Base-by-base conservation (phyloP, 2,113 vertebrate genomes). In the Elephantulus edwardii region DNA sequence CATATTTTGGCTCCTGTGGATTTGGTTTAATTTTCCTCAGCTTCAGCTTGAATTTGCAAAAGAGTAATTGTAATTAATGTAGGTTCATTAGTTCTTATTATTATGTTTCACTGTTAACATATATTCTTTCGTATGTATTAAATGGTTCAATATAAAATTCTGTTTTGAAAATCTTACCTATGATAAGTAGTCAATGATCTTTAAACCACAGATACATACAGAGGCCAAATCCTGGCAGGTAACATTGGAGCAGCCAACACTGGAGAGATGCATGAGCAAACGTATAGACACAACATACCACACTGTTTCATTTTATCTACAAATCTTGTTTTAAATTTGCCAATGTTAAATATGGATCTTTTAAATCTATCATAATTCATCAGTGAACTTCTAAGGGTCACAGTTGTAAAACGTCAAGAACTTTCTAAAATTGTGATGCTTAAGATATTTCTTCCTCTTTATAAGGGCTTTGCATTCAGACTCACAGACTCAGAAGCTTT, bases 381-480 rank as follows among this genome's bases (percentile, higher is more conserved):
- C 38, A 85, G 66, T 92, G 24, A 77, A 82, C 52, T 84, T 89
- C 58, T 88, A 38, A 54, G 58, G 71, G 62, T 78, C 70, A 68
- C 72, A 35, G 86, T 89, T 83, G 84, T 71, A 94, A 89, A 86
- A 12, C 56, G 75, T 85, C 40, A 93, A n/a, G 50, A 80, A 54
- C 22, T 83, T 13, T 77, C 44, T 87, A 58, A 91, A 91, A 89
- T 14, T 35, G 26, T 48, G 48, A 60, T n/a, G 35, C 35, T 88
- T 90, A 79, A 91, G 77, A 76, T 88, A 93, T 38, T 64, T 78
- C 35, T 82, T 44, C 33, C 13, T 88, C 26, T 40, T 88, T 50
- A 38, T 48, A 44, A 85, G 75, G 46, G 7, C 30, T 93, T 84
- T 78, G 17, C 5, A 30, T 58, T 44, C 19, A 60, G 28, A 68